phyloP scores from a whole-genome alignment of 2,113 vertebrate genomes.

The Carlito syrichta region DNA sequence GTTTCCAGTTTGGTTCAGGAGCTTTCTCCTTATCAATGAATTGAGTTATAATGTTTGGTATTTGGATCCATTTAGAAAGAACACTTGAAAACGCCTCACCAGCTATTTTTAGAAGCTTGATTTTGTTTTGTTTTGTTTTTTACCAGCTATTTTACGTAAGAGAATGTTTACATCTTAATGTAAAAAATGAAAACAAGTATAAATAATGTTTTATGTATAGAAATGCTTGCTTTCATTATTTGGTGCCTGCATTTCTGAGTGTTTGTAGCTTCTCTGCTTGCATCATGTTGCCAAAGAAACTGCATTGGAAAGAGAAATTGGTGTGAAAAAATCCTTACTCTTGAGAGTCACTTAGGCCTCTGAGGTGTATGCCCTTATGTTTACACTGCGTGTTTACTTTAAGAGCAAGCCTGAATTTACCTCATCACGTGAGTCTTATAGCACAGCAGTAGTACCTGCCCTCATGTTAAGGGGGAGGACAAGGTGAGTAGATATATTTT shows the following conservation, averaged over 20 bases:
- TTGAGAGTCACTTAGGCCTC: neutral
- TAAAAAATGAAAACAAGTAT: constrained; percentile 55
- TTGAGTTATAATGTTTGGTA: neutral
- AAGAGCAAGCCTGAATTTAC: neutral
- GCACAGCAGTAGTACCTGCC: neutral
- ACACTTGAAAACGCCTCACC: constrained; percentile 32
- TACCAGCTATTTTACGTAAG: constrained; percentile 47
- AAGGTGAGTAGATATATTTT: neutral
- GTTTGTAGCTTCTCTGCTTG: neutral
- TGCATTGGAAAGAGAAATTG: constrained; percentile 13
- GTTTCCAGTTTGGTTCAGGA: neutral
- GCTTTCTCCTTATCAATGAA: neutral
- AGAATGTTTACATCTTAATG: constrained; percentile 57
- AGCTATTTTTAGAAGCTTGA: constrained; percentile 50
- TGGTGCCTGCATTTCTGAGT: neutral
- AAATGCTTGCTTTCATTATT: constrained; percentile 47
- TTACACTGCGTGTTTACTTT: neutral
- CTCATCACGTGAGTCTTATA: neutral
- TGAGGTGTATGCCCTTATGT: neutral
- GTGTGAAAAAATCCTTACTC: constrained; percentile 3
- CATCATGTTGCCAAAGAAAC: constrained; percentile 10
- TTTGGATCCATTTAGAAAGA: constrained; percentile 26
- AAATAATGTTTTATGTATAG: constrained; percentile 50
- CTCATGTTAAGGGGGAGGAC: neutral
- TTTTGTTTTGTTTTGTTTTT: neutral